Base-by-base conservation (phyloP, 1,140 invertebrate genomes). In the Plodia interpunctella region DNA sequence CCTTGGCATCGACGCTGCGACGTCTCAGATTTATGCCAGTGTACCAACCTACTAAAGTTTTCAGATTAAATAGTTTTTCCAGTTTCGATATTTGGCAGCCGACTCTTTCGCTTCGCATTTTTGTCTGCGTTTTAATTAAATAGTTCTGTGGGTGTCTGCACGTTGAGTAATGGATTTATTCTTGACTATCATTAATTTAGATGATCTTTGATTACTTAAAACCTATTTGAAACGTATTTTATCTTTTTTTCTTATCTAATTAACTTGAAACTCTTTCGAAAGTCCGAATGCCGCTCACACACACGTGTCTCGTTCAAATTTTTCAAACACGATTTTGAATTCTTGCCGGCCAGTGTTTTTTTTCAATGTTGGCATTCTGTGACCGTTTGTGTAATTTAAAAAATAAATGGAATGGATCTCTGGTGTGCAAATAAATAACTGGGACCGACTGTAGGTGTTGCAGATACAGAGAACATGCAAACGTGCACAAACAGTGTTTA, bases 41-140 rank as follows among this genome's bases (percentile, higher is more conserved):
- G 66, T 81, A 77, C 82, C 85, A 88, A 86, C 83, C 86, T 86
- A 88, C 83, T 82, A 86, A 87, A 88, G 70, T 88, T 85, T 78
- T 78, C 74, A 76, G 78, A 88, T 87, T 88, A 87, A 86, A 87
- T 84, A 87, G 85, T 88, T 87, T 87, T 82, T 81, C 77, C 80
- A 72, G 73, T 79, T 79, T 74, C 77, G 77, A 88, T 83, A 85
- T 85, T 88, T 88, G 85, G 77, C 82, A 85, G 78, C 79, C 69
- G 63, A 62, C 78, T 74, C 74, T 78, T 83, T 83, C 76, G 65
- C 50, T 57, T 19, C 52, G 61, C 25, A 59, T 63, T 63, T 70
- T 73, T 73, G 66, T 63, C 59, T 59, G 60, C 57, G 59, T 67
- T 76, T 70, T 75, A 74, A 73, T 79, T 70, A 71, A 69, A 44